Conservation (phyloP, 2,888 invertebrate species). For the Metalampra italica region DNA sequence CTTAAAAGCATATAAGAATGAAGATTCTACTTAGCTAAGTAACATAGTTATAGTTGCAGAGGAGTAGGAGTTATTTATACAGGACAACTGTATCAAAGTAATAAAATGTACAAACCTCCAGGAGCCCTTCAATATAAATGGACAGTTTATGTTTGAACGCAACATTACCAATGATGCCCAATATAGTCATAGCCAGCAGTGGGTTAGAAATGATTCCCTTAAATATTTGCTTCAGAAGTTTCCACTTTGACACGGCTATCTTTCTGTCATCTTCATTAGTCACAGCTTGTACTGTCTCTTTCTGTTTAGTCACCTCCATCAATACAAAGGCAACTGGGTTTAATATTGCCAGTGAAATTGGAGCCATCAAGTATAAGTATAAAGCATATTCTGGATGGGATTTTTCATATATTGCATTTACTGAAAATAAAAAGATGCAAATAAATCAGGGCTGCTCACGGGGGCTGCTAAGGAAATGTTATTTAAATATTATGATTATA, state of each 20-base stretch:
- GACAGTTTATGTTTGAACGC: slow-evolving; percentile 89
- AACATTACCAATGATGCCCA: slow-evolving; percentile 92
- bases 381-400: slow-evolving; percentile 93
- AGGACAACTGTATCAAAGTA: no score
- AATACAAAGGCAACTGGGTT: slow-evolving; percentile 95
- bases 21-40: no score
- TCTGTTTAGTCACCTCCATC: slow-evolving; percentile 88
- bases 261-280: slow-evolving; percentile 29
- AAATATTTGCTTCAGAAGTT: slow-evolving; percentile 66
- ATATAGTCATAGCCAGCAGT: slow-evolving; percentile 93
- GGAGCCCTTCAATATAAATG: slow-evolving; percentile 83
- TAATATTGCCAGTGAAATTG: slow-evolving; percentile 93
- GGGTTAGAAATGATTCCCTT: slow-evolving; percentile 92
- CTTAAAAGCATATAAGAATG: no score
- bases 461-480: no score
- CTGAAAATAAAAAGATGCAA: slow-evolving; percentile 62
- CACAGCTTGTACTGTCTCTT: slow-evolving; percentile 38
- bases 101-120: slow-evolving; percentile 74
- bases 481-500: no score
- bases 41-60: no score
- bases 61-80: no score
- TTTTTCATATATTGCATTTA: slow-evolving; percentile 89
- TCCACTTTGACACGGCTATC: slow-evolving; percentile 44
- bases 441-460: no score
- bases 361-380: slow-evolving; percentile 95